Evolutionary conservation across 2,888 invertebrate genomes (phyloP).

Genomic region (Patella ulyssiponensis): DNA sequence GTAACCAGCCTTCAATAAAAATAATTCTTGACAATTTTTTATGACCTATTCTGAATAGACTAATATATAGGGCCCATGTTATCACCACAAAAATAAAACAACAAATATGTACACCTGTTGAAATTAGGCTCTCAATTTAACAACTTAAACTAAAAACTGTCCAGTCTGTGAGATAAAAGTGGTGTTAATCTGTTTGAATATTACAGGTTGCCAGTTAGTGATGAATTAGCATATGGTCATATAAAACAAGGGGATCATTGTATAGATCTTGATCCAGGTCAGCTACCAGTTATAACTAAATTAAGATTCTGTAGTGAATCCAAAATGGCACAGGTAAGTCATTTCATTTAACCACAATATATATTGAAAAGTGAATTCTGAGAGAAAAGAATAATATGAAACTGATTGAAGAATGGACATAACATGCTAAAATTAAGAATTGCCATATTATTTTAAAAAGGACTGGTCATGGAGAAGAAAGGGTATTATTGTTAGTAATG

Average conservation of each 20-base stretch:
- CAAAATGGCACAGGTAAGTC: conserved; percentile 45
- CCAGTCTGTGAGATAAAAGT: too few species aligned
- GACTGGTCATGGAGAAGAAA: conserved; percentile 59
- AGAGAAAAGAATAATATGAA: neutral
- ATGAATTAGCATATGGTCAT: conserved; percentile 54
- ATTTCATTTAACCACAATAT: neutral
- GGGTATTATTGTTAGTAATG: conserved; percentile 58
- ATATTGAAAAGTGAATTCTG: too few species aligned
- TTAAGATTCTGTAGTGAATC: conserved; percentile 39
- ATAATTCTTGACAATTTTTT: too few species aligned
- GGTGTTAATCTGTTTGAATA: neutral
- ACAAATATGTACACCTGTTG: too few species aligned
- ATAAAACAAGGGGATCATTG: conserved; percentile 53
- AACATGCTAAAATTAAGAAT: neutral
- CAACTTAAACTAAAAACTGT: too few species aligned
- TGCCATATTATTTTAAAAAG: conserved; percentile 36
- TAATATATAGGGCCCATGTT: too few species aligned
- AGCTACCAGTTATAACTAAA: conserved; percentile 48
- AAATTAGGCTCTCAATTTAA: too few species aligned
- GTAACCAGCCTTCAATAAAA: too few species aligned
- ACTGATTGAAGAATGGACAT: conserved; percentile 10
- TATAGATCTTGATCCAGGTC: conserved; percentile 58
- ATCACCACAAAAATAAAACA: too few species aligned
- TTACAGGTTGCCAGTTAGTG: conserved; percentile 51
- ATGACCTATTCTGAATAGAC: too few species aligned